Evolutionary conservation across 1,140 invertebrate species (phyloP).

Genomic region (Heterodera schachtii): DNA sequence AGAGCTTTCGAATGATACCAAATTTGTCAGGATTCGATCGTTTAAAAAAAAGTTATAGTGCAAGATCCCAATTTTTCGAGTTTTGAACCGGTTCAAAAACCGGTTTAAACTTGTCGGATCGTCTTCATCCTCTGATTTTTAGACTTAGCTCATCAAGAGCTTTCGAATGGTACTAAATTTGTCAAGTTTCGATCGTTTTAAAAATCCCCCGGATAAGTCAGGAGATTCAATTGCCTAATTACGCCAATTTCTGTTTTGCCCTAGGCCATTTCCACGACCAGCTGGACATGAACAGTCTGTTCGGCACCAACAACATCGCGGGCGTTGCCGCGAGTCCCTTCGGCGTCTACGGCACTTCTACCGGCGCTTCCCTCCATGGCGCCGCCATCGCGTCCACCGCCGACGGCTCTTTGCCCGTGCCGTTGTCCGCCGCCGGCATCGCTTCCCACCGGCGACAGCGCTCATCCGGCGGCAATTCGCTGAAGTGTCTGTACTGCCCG

Average conservation of each 20-base stretch:
- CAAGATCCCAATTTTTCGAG: too few species aligned
- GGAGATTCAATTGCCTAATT: too few species aligned
- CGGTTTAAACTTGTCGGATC: too few species aligned
- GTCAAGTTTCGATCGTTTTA: too few species aligned
- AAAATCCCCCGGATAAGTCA: too few species aligned
- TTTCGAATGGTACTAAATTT: too few species aligned
- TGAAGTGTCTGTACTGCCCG: constrained; percentile 21
- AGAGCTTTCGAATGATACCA: too few species aligned
- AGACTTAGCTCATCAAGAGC: too few species aligned
- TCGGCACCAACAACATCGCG: neutral
- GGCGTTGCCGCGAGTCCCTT: neutral
- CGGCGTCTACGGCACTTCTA: neutral
- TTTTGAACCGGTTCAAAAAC: too few species aligned
- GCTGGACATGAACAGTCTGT: neutral
- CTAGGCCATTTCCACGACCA: neutral
- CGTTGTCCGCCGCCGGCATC: neutral
- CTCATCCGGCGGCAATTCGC: neutral
- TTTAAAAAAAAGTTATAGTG: too few species aligned
- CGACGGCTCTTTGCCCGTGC: neutral
- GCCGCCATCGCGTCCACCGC: neutral
- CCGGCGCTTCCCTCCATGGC: neutral
- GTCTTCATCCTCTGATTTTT: too few species aligned
- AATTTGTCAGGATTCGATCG: too few species aligned
- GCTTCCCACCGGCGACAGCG: neutral
- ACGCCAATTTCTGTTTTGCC: neutral